A percentile compares a stretch with the other conserved stretches of the same genome.
phyloP scores from a whole-genome alignment of 2,888 invertebrate species.

The Argyra leucocephala region DNA sequence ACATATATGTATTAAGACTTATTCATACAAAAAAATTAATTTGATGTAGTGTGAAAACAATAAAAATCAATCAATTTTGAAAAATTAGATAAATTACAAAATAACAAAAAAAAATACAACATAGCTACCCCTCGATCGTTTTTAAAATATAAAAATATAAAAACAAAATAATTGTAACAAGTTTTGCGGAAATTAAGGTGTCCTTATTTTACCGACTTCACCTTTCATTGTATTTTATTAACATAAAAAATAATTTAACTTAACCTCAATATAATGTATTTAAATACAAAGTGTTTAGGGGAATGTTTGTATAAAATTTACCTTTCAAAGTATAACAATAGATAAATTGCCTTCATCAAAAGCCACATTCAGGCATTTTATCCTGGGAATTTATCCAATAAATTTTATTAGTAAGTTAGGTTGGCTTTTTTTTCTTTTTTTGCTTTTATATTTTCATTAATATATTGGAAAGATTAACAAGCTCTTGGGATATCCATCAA shows the following conservation, averaged over 20 bases:
- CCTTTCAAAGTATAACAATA: not conserved
- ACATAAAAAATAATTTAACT: not conserved
- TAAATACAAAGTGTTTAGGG: too few species aligned
- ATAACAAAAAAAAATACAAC: not conserved
- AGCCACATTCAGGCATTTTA: conserved; percentile 1
- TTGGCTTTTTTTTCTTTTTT: too few species aligned
- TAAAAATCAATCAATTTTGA: not conserved
- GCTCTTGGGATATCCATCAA: not conserved
- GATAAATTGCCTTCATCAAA: not conserved
- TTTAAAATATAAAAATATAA: not conserved
- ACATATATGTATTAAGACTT: too few species aligned
- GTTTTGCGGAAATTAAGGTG: not conserved
- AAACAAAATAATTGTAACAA: not conserved
- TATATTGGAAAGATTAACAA: not conserved
- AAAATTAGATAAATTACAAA: not conserved
- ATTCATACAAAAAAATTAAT: too few species aligned
- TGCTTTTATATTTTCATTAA: not conserved
- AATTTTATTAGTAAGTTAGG: conserved; percentile 2
- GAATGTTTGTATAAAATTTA: too few species aligned
- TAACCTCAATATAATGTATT: not conserved
- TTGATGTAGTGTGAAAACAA: conserved; percentile 6
- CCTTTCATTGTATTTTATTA: not conserved
- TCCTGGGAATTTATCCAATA: conserved; percentile 1
- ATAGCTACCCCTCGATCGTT: too few species aligned
- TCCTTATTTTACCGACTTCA: not conserved